Percentiles rank a stretch among this genome's conserved stretches.
Evolutionary conservation across 2,888 invertebrate genomes (phyloP).

Genomic region (Patella ulyssiponensis): DNA sequence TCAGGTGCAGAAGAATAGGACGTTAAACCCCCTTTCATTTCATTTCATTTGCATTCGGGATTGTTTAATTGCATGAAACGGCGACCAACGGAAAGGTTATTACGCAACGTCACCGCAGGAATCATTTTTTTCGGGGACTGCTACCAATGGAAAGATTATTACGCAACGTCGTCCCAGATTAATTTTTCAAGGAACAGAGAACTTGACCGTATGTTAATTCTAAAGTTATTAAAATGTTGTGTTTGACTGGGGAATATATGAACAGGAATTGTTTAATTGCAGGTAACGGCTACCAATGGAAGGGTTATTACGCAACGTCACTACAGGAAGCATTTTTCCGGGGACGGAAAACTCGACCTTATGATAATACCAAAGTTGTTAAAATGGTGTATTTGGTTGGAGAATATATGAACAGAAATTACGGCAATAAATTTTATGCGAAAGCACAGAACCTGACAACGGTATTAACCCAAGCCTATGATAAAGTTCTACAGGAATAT

Average conservation of each 20-base stretch:
- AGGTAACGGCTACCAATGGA: constrained; percentile 46
- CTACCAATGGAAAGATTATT: no score
- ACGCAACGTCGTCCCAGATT: no score
- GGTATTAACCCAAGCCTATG: constrained; percentile 45
- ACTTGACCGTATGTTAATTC: constrained; percentile 34
- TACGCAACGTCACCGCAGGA: constrained; percentile 38
- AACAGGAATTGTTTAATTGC: constrained; percentile 32
- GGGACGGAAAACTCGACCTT: constrained; percentile 33
- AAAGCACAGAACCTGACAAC: constrained; percentile 46
- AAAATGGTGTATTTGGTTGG: constrained; percentile 35
- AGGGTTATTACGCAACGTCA: constrained; percentile 39
- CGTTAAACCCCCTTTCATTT: no score
- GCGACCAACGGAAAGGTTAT: constrained; percentile 43
- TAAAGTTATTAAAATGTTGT: constrained; percentile 32
- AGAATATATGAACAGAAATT: constrained; percentile 42
- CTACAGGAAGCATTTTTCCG: constrained; percentile 38
- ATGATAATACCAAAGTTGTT: constrained; percentile 35
- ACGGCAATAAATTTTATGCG: constrained; percentile 48
- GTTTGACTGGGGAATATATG: constrained; percentile 39
- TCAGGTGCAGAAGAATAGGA: no score
- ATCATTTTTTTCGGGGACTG: no score
- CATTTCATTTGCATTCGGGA: no score
- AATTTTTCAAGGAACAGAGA: constrained; percentile 30
- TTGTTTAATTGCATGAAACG: constrained; percentile 31
- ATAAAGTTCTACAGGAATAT: constrained; percentile 49